phyloP scores from a whole-genome alignment of 2,888 invertebrate genomes.

The Lasioglossum figueresi region DNA sequence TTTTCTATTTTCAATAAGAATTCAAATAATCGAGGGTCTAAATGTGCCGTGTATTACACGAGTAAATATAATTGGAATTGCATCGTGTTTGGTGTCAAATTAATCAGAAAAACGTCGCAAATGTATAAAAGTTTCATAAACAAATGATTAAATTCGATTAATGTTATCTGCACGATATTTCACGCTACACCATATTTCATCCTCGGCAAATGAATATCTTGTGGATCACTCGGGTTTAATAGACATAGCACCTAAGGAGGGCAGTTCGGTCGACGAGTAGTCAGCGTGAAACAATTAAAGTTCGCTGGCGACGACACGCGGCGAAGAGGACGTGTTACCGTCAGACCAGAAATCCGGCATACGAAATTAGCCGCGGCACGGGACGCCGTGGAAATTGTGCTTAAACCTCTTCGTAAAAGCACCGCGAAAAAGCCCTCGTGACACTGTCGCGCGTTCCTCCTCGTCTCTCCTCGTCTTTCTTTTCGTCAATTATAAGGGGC shows the following conservation, averaged over 20 bases:
- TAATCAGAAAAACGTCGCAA: too few species aligned
- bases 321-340: conserved; percentile 67
- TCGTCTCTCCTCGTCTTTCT: background rate
- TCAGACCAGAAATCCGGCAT: conserved; percentile 81
- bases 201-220: background rate
- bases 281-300: conserved; percentile 64
- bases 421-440: conserved; percentile 12
- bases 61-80: background rate
- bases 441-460: background rate
- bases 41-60: too few species aligned
- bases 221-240: background rate
- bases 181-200: background rate
- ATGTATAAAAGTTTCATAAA: background rate
- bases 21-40: background rate
- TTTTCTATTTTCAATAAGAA: too few species aligned
- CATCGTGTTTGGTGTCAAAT: background rate
- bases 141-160: background rate
- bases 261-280: conserved; percentile 9
- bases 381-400: conserved; percentile 47
- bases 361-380: conserved; percentile 75
- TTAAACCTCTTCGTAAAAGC: conserved; percentile 31
- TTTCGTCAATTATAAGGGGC: conserved; percentile 23
- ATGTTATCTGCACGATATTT: background rate
- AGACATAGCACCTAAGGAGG: background rate
- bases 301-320: conserved; percentile 43